These are phyloP conservation scores for Drosophila mayri DNA, from an alignment of 1,140 invertebrate genomes.

Conservation along the genomic window DNA sequence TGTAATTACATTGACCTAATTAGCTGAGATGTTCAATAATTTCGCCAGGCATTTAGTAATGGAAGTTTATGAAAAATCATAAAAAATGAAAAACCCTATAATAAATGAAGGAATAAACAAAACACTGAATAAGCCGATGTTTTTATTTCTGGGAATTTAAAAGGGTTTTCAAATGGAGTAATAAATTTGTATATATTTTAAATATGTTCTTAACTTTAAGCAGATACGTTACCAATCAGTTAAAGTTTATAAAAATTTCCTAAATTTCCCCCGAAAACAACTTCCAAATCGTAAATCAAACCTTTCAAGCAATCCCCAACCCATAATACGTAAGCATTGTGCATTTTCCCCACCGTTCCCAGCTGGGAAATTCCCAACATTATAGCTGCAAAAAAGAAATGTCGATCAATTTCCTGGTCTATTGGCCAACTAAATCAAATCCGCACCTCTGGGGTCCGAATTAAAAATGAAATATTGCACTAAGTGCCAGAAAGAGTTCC, in stretches of 20 bases:
- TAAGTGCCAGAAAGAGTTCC: slow-evolving; percentile 30
- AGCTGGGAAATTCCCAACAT: slow-evolving; percentile 3
- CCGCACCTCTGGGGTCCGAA: slow-evolving; percentile 61
- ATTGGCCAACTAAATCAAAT: slow-evolving; percentile 64
- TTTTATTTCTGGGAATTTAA: background rate
- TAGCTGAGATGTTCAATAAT: slow-evolving; percentile 79
- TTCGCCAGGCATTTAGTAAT: slow-evolving; percentile 76
- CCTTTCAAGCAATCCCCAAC: background rate
- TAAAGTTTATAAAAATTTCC: background rate
- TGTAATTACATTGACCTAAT: slow-evolving; percentile 76
- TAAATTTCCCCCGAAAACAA: background rate
- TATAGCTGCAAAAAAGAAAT: slow-evolving; percentile 13
- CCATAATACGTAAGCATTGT: background rate
- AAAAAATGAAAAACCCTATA: slow-evolving; percentile 48
- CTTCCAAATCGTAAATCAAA: slow-evolving; percentile 2
- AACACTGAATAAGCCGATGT: slow-evolving; percentile 11
- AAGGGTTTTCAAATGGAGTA: background rate
- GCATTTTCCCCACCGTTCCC: background rate
- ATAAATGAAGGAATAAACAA: slow-evolving; percentile 63
- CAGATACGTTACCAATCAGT: background rate
- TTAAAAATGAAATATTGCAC: slow-evolving; percentile 74
- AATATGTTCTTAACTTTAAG: background rate
- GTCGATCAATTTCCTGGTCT: slow-evolving; percentile 23
- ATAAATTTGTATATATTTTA: background rate
- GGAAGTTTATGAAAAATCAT: slow-evolving; percentile 36